Base-by-base conservation (phyloP, 64 coral and sea anemone species). In the Dendrophyllia cribrosa region DNA sequence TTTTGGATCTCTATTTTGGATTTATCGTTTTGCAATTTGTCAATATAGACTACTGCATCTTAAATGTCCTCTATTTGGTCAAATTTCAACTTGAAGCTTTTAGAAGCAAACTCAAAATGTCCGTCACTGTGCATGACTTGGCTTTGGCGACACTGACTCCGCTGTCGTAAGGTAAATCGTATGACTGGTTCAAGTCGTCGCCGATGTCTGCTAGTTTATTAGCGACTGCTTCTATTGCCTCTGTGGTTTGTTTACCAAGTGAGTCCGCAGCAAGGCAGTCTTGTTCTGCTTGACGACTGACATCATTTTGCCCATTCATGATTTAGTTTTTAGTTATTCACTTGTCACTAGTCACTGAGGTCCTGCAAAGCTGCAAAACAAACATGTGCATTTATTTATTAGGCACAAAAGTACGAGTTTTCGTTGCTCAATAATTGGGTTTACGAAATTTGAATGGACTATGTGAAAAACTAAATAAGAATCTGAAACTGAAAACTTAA, bases 141-240 rank as follows among this genome's bases (percentile, higher is more conserved):
- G 70, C 13, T 46, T 21, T 64, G 26, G 59, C 13, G 7, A 82
- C 9, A 1, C 19, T 79, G 13, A 26, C 55, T 79, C 59, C 8
- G 25, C 59, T 45, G 78, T 14, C 70, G 34, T 44, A 20, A 64
- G 78, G 34, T 58, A 82, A 45, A 2, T 63, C 25, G 53, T 82
- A 82, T 46, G 78, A 82, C 58, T 47, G 23, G 34, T 5, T 82
- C 58, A 82, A 17, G 12, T 82, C 59, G 78, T 82, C 78, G 14
- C 78, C 78, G 58, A 82, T 64, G 58, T 17, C 59, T 60, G 26
- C 25, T 26, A 82, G 78, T 65, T 65, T 47, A 8, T 16, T 82
- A 20, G 58, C 78, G 5, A 82, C 58, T 6, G 78, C 14, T 64
- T 44, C 59, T 9, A 82, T 82, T 13, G 15, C 59, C 16, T 66